Evolutionary conservation across 2,113 vertebrate genomes (phyloP), one percentile per base, ranked within the genome.

Genomic region (Peromyscus maniculatus): DNA sequence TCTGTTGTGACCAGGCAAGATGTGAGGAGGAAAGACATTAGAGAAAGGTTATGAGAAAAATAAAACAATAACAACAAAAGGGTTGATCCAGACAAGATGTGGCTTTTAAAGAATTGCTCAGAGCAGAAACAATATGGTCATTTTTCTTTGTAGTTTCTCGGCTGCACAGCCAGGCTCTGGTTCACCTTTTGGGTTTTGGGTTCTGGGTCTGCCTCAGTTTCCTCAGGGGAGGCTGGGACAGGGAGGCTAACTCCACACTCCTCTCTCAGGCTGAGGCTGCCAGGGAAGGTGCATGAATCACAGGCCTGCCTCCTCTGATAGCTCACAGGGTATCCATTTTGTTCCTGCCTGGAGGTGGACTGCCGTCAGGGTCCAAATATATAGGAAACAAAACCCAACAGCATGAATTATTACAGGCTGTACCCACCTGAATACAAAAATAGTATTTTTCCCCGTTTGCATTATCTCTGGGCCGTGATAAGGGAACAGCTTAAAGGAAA

Each of bases 371-470:
- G 93, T 88, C 95, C 33, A 0, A 71, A 88, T 91, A 77, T 64
- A 92, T 10, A 83, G 97, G 94, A 95, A 96, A 98, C 94, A 98
- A 97, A 98, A 89, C 93, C 91, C 80, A 94, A 89, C 97, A 95
- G 97, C 95, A 69, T 88, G 97, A 95, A 95, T 97, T 97, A 97
- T 97, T 96, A 97, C 96, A 91, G 93, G 83, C 91, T 66, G 72
- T 92, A 87, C 95, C 82, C 91, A 93, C 91, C 87, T 80, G 96
- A 96, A 96, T 97, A 97, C 91, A 96, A 97, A 98, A 98, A 97
- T 96, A 95, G 94, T 86, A 77, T 97, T 39, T 97, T 88, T 87
- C 22, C 78, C 43, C 77, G 95, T 95, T 96, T 84, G 87, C 71
- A 91, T 97, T 97, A 97, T 97, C 94, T 92, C 91, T 82, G 89